These are phyloP conservation scores for Hemichromis elongatus DNA, from an alignment of 2,113 vertebrate species.

Conservation along the genomic window DNA sequence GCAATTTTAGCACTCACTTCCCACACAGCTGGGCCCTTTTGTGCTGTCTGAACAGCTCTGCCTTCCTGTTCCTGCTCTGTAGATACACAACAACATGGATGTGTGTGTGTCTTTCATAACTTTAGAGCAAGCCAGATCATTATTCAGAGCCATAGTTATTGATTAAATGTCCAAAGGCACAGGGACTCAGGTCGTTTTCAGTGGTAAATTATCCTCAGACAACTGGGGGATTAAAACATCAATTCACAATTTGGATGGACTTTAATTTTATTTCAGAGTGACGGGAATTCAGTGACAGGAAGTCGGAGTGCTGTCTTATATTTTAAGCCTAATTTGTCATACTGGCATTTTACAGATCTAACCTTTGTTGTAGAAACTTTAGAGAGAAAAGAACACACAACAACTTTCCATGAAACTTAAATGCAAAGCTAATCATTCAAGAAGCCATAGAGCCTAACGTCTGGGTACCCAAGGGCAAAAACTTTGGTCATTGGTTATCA, in stretches of 20 bases:
- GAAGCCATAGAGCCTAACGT: too few species aligned
- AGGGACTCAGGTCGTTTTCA: neutral
- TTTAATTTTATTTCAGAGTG: neutral
- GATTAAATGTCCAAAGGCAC: neutral
- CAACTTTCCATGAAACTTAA: neutral
- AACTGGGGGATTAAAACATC: neutral
- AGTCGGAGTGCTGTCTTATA: neutral
- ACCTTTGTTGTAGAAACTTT: neutral
- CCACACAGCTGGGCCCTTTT: conserved; percentile 45
- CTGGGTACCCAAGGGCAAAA: too few species aligned
- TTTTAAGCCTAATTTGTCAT: neutral
- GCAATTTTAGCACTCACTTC: conserved; percentile 30
- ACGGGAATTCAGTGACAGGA: neutral
- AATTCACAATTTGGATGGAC: neutral
- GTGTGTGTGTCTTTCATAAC: neutral
- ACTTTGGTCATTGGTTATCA: neutral
- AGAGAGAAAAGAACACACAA: neutral
- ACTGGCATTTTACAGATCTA: neutral
- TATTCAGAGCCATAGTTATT: neutral
- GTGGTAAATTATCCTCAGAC: neutral
- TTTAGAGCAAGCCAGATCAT: neutral
- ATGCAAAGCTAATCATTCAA: too few species aligned
- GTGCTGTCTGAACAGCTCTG: neutral
- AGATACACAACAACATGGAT: neutral
- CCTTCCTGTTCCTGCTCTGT: neutral